These are phyloP conservation scores for Prochilodus magdalenae DNA, from an alignment of 2,113 vertebrate genomes.

Conservation along the genomic window DNA sequence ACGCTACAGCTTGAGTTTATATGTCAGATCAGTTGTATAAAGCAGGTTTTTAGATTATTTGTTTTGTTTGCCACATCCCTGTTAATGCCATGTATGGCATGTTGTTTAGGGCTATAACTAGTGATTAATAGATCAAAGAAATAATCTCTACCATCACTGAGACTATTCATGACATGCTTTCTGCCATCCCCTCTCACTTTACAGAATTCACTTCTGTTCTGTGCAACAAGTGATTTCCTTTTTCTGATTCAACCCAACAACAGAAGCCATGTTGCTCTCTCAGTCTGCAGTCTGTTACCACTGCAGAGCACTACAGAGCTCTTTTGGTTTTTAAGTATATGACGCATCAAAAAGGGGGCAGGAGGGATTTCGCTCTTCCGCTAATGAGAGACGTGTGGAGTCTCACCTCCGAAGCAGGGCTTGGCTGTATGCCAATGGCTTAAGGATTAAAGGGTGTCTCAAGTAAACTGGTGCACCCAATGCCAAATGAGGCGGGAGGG, in stretches of 20 bases:
- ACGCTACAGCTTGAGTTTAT: background rate
- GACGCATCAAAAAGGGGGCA: background rate
- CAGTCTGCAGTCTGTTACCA: no score
- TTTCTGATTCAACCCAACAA: no score
- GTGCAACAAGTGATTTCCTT: background rate
- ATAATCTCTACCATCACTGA: no score
- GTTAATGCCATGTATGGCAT: no score
- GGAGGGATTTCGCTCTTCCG: background rate
- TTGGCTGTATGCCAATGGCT: background rate
- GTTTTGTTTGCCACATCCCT: no score
- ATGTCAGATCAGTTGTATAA: no score
- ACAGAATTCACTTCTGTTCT: background rate
- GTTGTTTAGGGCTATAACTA: no score
- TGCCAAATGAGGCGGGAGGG: constrained; percentile 23
- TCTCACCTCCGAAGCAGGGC: background rate
- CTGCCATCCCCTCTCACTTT: background rate
- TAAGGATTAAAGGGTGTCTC: background rate
- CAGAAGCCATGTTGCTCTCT: background rate
- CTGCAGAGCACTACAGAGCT: background rate
- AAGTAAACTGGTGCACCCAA: background rate
- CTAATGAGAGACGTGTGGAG: background rate
- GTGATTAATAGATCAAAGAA: no score
- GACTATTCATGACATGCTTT: background rate
- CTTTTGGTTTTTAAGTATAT: background rate
- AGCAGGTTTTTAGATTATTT: no score